Conservation (phyloP, 2,888 invertebrate species). For the Agrilus biguttatus region DNA sequence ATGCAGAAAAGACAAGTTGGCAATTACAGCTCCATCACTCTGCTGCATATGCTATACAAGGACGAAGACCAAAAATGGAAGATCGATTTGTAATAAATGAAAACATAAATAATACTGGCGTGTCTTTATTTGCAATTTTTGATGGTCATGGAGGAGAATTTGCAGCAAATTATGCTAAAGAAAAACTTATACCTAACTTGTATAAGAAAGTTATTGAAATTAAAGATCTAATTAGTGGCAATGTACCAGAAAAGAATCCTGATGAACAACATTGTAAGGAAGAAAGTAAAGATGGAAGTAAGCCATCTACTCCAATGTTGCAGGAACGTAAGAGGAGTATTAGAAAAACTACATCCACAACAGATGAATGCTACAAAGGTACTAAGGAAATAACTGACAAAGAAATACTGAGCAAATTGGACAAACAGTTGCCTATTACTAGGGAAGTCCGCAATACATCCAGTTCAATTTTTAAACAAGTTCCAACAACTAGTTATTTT, state of each 20-base stretch:
- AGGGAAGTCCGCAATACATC: constrained; percentile 42
- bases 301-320: constrained; percentile 23
- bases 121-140: constrained; percentile 82
- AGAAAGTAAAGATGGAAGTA: constrained; percentile 31
- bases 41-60: constrained; percentile 82
- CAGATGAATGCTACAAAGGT: constrained; percentile 35
- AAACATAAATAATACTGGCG: constrained; percentile 70
- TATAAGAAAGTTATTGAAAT: constrained; percentile 62
- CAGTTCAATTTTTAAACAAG: constrained; percentile 31
- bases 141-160: constrained; percentile 95
- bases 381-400: constrained; percentile 49
- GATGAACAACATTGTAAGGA: constrained; percentile 12
- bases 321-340: constrained; percentile 50
- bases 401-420: constrained; percentile 48
- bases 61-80: constrained; percentile 84
- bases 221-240: constrained; percentile 51
- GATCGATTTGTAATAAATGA: constrained; percentile 83
- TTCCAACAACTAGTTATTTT: constrained; percentile 49
- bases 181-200: constrained; percentile 69
- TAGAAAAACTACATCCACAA: constrained; percentile 43
- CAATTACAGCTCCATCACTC: constrained; percentile 59
- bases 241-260: constrained; percentile 19
- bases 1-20: constrained; percentile 53
- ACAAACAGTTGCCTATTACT: constrained; percentile 44
- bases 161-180: constrained; percentile 85